Conservation (phyloP, 2,888 invertebrate genomes). For the Hirtodrosophila duncani region DNA sequence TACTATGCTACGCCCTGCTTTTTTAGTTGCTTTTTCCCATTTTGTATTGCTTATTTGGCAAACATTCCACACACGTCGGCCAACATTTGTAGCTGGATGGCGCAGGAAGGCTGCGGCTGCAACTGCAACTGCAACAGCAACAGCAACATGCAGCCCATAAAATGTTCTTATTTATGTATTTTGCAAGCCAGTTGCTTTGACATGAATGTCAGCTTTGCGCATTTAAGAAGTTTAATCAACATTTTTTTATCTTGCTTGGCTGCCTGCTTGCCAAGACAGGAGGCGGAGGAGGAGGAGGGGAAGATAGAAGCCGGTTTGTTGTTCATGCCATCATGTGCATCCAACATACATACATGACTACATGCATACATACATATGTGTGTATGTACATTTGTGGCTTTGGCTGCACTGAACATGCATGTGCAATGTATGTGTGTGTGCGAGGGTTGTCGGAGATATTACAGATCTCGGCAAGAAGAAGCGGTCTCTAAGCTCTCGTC, state of each 20-base stretch:
- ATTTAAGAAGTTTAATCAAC: constrained; percentile 74
- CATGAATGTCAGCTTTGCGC: constrained; percentile 74
- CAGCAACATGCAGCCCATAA: constrained; percentile 68
- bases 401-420: no score
- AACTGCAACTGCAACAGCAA: constrained; percentile 25
- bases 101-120: constrained; percentile 9
- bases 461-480: no score
- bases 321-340: no score
- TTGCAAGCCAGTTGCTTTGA: constrained; percentile 59
- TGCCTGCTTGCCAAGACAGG: no score
- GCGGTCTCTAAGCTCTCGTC: no score
- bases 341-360: no score
- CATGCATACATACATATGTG: constrained; percentile 39
- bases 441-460: no score
- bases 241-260: constrained; percentile 33
- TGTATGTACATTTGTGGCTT: no score
- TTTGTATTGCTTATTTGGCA: constrained; percentile 35
- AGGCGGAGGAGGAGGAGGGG: no score
- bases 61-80: constrained; percentile 36
- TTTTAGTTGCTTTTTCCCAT: constrained; percentile 24
- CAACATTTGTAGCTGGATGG: constrained; percentile 24
- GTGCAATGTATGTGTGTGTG: no score
- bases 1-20: constrained; percentile 56
- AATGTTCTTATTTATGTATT: constrained; percentile 68
- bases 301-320: constrained; percentile 52